Evolutionary conservation across 2,797 vertebrate genomes (phyloP).

Genomic region (Chloroceryle amazona): DNA sequence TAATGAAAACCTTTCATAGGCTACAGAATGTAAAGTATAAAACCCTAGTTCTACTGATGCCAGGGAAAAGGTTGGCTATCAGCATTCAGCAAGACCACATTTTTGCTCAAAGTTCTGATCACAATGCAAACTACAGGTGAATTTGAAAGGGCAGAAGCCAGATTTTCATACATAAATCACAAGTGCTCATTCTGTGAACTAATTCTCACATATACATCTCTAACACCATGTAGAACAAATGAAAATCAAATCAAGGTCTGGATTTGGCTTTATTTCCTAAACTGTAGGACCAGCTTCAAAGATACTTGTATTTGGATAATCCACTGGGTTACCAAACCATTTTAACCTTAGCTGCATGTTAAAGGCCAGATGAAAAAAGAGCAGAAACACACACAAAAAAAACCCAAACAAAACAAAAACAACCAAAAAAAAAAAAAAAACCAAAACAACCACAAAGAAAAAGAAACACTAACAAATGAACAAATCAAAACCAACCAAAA

Average conservation of each 20-base stretch:
- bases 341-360: background rate
- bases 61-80: background rate
- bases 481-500: too few species aligned
- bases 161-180: background rate
- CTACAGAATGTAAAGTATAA: background rate
- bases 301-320: background rate
- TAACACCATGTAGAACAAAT: background rate
- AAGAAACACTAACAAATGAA: too few species aligned
- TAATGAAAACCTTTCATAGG: background rate
- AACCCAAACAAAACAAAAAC: too few species aligned
- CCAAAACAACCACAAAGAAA: too few species aligned
- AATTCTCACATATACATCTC: background rate
- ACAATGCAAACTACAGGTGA: background rate
- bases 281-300: background rate
- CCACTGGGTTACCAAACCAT: background rate
- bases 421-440: too few species aligned
- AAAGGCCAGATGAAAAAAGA: background rate
- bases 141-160: background rate
- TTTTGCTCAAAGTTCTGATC: background rate
- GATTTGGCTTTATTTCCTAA: background rate
- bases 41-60: background rate
- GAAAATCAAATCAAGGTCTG: background rate
- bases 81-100: background rate
- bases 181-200: background rate
- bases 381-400: background rate